A percentile compares a stretch with the other conserved stretches of the same genome.
Conservation (phyloP, 2,888 invertebrate species). For the Seira sanloemensis region DNA sequence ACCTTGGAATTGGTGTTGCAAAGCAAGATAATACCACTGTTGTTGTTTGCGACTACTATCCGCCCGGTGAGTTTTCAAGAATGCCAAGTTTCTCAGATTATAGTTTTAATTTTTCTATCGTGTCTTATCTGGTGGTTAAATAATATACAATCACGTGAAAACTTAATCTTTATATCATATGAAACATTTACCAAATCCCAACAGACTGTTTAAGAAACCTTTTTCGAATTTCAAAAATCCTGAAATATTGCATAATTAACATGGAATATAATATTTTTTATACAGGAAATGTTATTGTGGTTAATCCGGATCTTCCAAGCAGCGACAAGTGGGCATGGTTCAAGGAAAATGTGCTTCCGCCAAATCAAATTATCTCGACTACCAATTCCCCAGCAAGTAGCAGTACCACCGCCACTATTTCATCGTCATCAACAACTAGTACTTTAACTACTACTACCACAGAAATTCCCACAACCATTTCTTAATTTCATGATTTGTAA, state of each 20-base stretch:
- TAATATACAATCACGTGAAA: no score
- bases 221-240: no score
- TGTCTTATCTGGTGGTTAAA: no score
- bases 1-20: constrained; percentile 61
- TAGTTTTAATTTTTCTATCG: no score
- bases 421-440: background rate
- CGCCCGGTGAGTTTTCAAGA: no score
- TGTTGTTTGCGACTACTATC: constrained; percentile 56
- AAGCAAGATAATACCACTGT: constrained; percentile 39
- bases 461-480: background rate
- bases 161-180: no score
- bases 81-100: no score
- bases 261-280: no score
- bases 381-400: background rate
- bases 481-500: background rate
- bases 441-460: constrained; percentile 8
- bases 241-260: no score
- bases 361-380: constrained; percentile 19
- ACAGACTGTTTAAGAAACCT: no score
- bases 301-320: background rate
- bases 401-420: background rate
- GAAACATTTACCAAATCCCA: constrained; percentile 55
- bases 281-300: constrained; percentile 57
- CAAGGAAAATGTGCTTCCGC: constrained; percentile 60
- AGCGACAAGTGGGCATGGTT: constrained; percentile 56